These are phyloP conservation scores for Mesitornis unicolor DNA, from an alignment of 2,113 vertebrate species.

Conservation along the genomic window DNA sequence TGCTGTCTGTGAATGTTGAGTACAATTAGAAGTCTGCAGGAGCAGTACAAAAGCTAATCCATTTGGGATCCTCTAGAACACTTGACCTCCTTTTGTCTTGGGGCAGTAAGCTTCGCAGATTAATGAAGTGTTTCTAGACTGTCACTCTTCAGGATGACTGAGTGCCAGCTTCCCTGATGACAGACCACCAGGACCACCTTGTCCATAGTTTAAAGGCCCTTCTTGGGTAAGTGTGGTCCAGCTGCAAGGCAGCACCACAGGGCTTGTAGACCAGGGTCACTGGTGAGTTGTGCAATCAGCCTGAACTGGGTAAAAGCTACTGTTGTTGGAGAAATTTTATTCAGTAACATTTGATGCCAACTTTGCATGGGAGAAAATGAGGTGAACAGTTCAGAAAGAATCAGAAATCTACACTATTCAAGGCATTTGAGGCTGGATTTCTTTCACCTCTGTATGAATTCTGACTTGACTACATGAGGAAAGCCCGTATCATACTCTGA, in stretches of 20 bases:
- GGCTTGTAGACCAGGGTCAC: not conserved
- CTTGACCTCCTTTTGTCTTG: slow-evolving; percentile 2
- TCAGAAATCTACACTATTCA: not conserved
- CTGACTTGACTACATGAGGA: not conserved
- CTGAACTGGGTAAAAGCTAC: not conserved
- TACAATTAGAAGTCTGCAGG: not conserved
- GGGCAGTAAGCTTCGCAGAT: not conserved
- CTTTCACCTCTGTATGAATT: not conserved
- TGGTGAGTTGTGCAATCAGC: not conserved
- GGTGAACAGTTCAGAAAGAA: not conserved
- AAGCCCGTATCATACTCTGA: not conserved
- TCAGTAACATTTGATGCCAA: not conserved
- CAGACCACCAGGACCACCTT: not conserved
- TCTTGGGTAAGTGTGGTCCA: not conserved
- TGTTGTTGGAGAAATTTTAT: not conserved
- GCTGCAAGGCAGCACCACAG: not conserved
- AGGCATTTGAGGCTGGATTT: not conserved
- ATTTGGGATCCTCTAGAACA: not conserved
- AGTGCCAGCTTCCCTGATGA: not conserved
- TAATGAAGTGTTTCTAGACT: slow-evolving; percentile 8
- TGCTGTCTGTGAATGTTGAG: not conserved
- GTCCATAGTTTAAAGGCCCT: not conserved
- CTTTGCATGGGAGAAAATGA: not conserved
- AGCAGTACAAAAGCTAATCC: slow-evolving; percentile 6
- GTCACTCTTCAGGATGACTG: not conserved